phyloP scores from a whole-genome alignment of 2,888 invertebrate species.

The Drosophila mulleri region DNA sequence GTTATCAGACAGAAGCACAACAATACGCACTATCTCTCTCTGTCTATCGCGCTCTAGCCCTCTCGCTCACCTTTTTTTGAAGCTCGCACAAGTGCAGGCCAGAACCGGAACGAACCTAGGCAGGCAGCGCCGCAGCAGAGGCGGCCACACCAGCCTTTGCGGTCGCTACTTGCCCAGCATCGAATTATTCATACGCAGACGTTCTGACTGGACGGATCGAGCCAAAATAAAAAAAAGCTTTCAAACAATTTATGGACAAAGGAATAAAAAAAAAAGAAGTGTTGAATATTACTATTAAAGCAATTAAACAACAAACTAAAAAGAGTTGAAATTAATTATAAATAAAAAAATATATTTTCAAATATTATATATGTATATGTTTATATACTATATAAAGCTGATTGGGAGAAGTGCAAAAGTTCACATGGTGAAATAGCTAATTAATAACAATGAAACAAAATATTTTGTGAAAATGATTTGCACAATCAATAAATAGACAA shows the following conservation, averaged over 20 bases:
- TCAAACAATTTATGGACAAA: conserved; percentile 16
- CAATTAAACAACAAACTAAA: conserved; percentile 2
- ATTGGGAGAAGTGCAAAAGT: conserved; percentile 45
- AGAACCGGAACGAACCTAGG: conserved; percentile 34
- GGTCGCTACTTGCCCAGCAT: conserved; percentile 53
- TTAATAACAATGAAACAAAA: conserved; percentile 47
- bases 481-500: conserved; percentile 30
- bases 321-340: conserved; percentile 1
- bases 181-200: conserved; percentile 76
- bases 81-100: conserved; percentile 33
- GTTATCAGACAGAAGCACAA: conserved; percentile 57
- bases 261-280: conserved; percentile 26
- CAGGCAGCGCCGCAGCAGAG: conserved; percentile 54
- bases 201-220: conserved; percentile 71
- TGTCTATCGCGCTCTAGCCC: not conserved
- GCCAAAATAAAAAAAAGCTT: conserved; percentile 20
- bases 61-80: conserved; percentile 26
- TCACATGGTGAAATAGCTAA: conserved; percentile 60
- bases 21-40: conserved; percentile 8
- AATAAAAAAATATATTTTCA: not conserved
- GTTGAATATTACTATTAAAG: conserved; percentile 10
- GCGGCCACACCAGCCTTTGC: conserved; percentile 60
- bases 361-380: not conserved
- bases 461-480: conserved; percentile 43
- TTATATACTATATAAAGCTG: conserved; percentile 1